Conservation (phyloP, 2,113 vertebrate genomes). For the Neogobius melanostomus region DNA sequence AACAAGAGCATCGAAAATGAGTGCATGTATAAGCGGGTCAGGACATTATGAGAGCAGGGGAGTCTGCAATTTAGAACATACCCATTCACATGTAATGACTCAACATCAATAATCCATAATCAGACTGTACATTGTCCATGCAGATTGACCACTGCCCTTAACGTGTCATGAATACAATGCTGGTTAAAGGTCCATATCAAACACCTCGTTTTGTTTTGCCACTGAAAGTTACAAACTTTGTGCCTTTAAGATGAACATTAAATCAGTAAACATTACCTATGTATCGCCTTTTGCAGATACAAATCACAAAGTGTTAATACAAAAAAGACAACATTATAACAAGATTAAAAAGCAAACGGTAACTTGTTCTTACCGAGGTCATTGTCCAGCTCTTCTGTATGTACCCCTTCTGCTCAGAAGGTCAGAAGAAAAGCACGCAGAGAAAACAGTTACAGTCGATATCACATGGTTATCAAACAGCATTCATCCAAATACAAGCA, state of each 20-base stretch:
- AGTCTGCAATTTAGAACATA: neutral
- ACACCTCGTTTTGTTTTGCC: too few relatives aligned
- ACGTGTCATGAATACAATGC: neutral
- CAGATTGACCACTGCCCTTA: neutral
- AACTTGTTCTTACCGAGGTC: slow-evolving; percentile 88
- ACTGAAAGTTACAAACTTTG: too few relatives aligned
- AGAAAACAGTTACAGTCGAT: slow-evolving; percentile 51
- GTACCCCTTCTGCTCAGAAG: slow-evolving; percentile 96
- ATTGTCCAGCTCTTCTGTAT: slow-evolving; percentile 99
- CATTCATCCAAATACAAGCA: too few relatives aligned
- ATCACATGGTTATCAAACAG: neutral
- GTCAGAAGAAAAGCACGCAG: slow-evolving; percentile 71
- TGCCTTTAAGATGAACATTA: too few relatives aligned
- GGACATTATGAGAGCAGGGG: neutral
- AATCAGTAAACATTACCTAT: too few relatives aligned
- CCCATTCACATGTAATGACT: neutral
- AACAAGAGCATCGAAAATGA: neutral
- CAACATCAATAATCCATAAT: too few relatives aligned
- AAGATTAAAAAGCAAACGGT: neutral
- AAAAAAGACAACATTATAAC: too few relatives aligned
- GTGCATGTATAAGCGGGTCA: neutral
- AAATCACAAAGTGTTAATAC: too few relatives aligned
- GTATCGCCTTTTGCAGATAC: too few relatives aligned
- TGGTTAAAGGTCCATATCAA: too few relatives aligned
- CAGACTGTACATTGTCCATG: too few relatives aligned